These are phyloP conservation scores for Selene dorsalis DNA, from an alignment of 2,797 vertebrate genomes.

Conservation along the genomic window DNA sequence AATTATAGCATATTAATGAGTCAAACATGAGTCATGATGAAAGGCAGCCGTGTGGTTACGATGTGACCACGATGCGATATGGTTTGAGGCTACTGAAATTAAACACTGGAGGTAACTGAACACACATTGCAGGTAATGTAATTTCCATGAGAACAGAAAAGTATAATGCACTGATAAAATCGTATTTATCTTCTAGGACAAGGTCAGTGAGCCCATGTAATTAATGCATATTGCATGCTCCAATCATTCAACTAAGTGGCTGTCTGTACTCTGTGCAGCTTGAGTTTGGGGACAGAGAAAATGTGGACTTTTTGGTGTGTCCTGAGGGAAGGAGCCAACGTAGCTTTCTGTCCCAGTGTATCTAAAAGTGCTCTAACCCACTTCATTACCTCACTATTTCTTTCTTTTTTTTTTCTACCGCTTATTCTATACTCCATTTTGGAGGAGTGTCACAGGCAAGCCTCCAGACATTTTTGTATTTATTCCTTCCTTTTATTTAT, in stretches of 20 bases:
- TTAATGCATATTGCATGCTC: constrained; percentile 35
- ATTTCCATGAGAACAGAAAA: constrained; percentile 45
- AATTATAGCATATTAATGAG: constrained; percentile 56
- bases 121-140: constrained; percentile 21
- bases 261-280: constrained; percentile 23
- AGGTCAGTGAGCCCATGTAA: constrained; percentile 50
- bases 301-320: constrained; percentile 44
- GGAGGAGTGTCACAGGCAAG: constrained; percentile 56
- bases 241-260: constrained; percentile 45
- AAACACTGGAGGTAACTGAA: constrained; percentile 39
- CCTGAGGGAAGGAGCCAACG: constrained; percentile 38
- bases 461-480: constrained; percentile 70
- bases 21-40: constrained; percentile 48
- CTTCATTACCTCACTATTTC: constrained; percentile 66
- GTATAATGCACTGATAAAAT: constrained; percentile 45
- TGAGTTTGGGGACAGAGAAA: constrained; percentile 18
- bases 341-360: constrained; percentile 27
- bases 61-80: constrained; percentile 28
- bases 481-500: constrained; percentile 80
- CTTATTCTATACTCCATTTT: constrained; percentile 60
- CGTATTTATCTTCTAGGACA: constrained; percentile 42
- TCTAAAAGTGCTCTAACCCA: constrained; percentile 67
- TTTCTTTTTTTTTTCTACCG: constrained; percentile 37
- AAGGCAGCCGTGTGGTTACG: constrained; percentile 31
- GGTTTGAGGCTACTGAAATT: constrained; percentile 40